Conservation (phyloP, 2,888 invertebrate genomes). For the Megalurothrips usitatus region DNA sequence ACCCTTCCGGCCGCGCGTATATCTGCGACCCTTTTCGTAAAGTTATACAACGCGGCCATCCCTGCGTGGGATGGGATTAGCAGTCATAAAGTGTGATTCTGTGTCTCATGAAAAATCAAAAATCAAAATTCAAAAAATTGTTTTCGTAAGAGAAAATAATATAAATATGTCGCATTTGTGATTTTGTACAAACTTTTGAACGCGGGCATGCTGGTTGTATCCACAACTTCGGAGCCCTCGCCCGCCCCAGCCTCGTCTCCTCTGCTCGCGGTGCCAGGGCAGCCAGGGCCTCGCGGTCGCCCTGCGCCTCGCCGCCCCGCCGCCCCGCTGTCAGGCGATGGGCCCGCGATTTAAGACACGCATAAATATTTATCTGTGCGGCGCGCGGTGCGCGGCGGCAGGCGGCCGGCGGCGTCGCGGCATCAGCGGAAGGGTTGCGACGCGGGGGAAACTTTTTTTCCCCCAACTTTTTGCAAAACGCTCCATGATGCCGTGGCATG, state of each 20-base stretch:
- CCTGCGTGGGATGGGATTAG: too few species aligned
- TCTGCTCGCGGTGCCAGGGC: not conserved
- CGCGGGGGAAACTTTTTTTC: not conserved
- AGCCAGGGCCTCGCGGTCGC: too few species aligned
- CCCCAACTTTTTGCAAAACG: not conserved
- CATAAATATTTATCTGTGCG: slow-evolving; percentile 26
- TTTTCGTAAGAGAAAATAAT: too few species aligned
- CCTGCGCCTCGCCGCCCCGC: not conserved
- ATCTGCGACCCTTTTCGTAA: too few species aligned
- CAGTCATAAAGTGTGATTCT: too few species aligned
- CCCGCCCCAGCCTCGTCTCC: not conserved
- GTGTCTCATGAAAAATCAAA: too few species aligned
- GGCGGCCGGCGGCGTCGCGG: not conserved
- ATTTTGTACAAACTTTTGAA: too few species aligned
- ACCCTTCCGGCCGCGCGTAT: too few species aligned
- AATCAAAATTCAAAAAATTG: too few species aligned
- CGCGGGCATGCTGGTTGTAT: too few species aligned
- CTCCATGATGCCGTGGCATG: not conserved
- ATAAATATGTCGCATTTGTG: too few species aligned
- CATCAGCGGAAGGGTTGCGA: not conserved
- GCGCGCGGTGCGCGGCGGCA: not conserved
- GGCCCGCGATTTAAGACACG: slow-evolving; percentile 22
- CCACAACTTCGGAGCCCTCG: not conserved
- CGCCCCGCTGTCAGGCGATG: not conserved
- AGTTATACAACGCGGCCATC: too few species aligned